Conservation (phyloP, 2,797 vertebrate species). For the Hypotaenidia okinawae region DNA sequence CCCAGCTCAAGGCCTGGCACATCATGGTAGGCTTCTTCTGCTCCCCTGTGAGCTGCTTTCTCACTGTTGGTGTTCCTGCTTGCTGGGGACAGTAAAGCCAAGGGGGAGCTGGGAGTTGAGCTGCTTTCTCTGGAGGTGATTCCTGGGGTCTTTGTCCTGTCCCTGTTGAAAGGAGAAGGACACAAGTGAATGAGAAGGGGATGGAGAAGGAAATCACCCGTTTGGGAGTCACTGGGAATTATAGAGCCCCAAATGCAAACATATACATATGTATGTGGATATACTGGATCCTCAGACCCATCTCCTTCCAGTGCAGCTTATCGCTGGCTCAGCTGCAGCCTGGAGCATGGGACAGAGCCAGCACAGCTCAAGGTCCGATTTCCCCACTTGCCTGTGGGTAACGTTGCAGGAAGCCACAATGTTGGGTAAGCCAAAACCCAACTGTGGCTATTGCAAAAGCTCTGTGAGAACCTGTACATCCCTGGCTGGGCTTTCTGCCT, state of each 20-base stretch:
- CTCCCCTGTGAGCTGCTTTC: conserved; percentile 29
- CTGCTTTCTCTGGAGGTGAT: conserved; percentile 48
- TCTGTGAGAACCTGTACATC: neutral
- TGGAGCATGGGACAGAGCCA: neutral
- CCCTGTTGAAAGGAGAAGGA: conserved; percentile 35
- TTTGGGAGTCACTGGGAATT: neutral
- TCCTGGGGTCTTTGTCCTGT: conserved; percentile 43
- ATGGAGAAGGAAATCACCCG: neutral
- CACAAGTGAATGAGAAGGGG: neutral
- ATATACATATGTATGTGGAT: neutral
- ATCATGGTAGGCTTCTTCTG: neutral
- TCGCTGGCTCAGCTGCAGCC: neutral
- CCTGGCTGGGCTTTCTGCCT: neutral
- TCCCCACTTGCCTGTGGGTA: neutral
- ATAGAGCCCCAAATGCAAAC: neutral
- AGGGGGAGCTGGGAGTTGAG: conserved; percentile 47
- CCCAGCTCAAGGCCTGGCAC: neutral
- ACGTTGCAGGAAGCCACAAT: accelerated
- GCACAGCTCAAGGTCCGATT: neutral
- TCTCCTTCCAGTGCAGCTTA: neutral
- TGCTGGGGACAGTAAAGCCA: conserved; percentile 31
- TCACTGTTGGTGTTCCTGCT: conserved; percentile 28
- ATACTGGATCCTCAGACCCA: neutral
- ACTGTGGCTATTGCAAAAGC: neutral
- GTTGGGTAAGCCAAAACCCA: conserved; percentile 5